Base-by-base conservation (phyloP, 2,113 vertebrate species). In the Dendrocopos noguchii region DNA sequence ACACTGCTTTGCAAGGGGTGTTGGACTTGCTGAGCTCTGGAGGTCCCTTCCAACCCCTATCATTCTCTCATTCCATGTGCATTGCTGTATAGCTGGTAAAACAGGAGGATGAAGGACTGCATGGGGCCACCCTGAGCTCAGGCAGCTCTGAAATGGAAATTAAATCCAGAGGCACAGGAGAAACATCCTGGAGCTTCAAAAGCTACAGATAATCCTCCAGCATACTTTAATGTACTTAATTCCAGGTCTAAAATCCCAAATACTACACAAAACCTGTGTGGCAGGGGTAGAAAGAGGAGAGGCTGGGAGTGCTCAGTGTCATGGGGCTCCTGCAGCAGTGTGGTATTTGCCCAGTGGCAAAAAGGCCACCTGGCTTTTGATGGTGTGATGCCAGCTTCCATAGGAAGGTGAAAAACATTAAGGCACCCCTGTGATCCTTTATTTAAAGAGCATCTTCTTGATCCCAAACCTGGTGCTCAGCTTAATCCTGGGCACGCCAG, bases 141-240 rank as follows among this genome's bases (percentile, higher is more conserved):
- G 3, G 68, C 46, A 52, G 2, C 27, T 63, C 81, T 2, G 6
- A 64, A 56, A 63, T 2, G 56, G 82, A 72, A 93, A 86, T 83
- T 71, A 47, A 93, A 80, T 67, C 68, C 90, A 42, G 60, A 29
- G 27, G 20, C 63, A 79, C 55, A 59, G 59, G 83, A 70, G 34
- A 87, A 44, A 53, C 47, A 78, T 60, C 86, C 73, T 20, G 47
- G 75, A 85, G 64, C 79, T 91, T 73, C 64, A 55, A 77, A 85
- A 85, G 64, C 55, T 46, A 70, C 42, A n/a, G 87, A 68, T 59
- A 76, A 92, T 89, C 84, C 79, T 89, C 34, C 59, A 73, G n/a
- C 9, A 29, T 21, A 22, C 50, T 87, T 84, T 44, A 84, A 87
- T 65, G 50, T 34, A 47, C 81, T 81, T 76, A n/a, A 46, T 59